A percentile compares a stretch with the other conserved stretches of the same genome.
These are phyloP conservation scores for Meiosimyza decipiens DNA, from an alignment of 2,888 invertebrate genomes.

Conservation along the genomic window DNA sequence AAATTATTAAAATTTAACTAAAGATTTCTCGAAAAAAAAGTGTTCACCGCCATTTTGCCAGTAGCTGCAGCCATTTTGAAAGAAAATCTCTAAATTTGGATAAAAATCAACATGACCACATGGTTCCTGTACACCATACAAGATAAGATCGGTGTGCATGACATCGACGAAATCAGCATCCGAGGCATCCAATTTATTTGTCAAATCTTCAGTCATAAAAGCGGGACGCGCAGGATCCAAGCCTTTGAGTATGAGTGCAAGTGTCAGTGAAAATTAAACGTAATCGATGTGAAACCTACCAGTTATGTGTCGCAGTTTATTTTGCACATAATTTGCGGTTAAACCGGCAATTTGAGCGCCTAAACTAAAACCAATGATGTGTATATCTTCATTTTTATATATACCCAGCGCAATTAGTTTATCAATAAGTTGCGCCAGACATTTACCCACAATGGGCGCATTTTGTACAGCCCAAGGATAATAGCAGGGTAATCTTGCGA, in stretches of 20 bases:
- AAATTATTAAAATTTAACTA: too few species aligned
- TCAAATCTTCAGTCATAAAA: conserved; percentile 68
- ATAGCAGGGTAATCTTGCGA: conserved; percentile 72
- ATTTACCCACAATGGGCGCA: conserved; percentile 71
- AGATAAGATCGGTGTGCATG: conserved; percentile 73
- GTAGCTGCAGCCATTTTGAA: too few species aligned
- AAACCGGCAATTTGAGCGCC: conserved; percentile 73
- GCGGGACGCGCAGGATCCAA: conserved; percentile 75
- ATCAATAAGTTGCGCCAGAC: conserved; percentile 71
- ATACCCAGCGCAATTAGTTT: conserved; percentile 65
- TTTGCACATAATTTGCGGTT: conserved; percentile 67
- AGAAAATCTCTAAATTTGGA: conserved; percentile 69
- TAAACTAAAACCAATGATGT: conserved; percentile 75
- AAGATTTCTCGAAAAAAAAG: too few species aligned
- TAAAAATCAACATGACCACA: conserved; percentile 72
- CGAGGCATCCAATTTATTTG: conserved; percentile 69
- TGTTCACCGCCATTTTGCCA: too few species aligned
- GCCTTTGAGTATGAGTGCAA: conserved; percentile 61
- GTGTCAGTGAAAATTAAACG: too few species aligned
- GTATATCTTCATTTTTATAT: conserved; percentile 68
- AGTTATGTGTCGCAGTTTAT: conserved; percentile 69
- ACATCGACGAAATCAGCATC: conserved; percentile 75
- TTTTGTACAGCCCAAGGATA: conserved; percentile 71
- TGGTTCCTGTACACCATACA: conserved; percentile 69
- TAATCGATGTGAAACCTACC: conserved; percentile 61